Percentiles rank a stretch among this genome's conserved stretches.
These are phyloP conservation scores for Philopedon plagiatum DNA, from an alignment of 2,888 invertebrate species.

Conservation along the genomic window DNA sequence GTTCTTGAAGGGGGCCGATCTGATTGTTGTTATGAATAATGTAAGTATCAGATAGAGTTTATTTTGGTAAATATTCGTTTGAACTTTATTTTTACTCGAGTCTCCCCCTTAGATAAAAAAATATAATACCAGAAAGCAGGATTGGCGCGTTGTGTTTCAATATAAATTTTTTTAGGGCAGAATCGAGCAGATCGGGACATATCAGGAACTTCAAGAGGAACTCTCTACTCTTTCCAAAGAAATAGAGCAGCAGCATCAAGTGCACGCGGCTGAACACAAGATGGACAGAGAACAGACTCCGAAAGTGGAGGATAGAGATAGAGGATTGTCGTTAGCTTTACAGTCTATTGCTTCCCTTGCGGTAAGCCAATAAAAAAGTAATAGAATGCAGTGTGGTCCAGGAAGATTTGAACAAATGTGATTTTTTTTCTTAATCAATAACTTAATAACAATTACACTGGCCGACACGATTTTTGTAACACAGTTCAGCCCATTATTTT, in stretches of 20 bases:
- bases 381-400: too few relatives aligned
- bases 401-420: too few relatives aligned
- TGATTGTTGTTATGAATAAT: slow-evolving; percentile 77
- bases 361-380: slow-evolving; percentile 55
- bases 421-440: too few relatives aligned
- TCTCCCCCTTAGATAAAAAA: too few relatives aligned
- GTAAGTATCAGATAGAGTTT: slow-evolving; percentile 60
- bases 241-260: slow-evolving; percentile 53
- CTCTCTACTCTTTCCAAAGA: slow-evolving; percentile 56
- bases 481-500: too few relatives aligned
- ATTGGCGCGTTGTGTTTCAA: too few relatives aligned
- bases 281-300: slow-evolving; percentile 56
- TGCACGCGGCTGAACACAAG: slow-evolving; percentile 51
- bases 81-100: slow-evolving; percentile 31
- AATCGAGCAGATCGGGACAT: slow-evolving; percentile 74
- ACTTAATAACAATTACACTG: too few relatives aligned
- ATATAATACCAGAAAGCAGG: too few relatives aligned
- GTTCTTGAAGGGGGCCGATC: slow-evolving; percentile 78
- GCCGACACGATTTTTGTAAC: too few relatives aligned
- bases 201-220: slow-evolving; percentile 71
- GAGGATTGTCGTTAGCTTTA: slow-evolving; percentile 50
- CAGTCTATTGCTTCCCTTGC: slow-evolving; percentile 61
- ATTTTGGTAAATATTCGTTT: neutral
- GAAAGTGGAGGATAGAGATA: slow-evolving; percentile 52
- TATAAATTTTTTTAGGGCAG: slow-evolving; percentile 74